Base-by-base conservation (phyloP, 2,113 vertebrate genomes). In the Antennarius striatus region DNA sequence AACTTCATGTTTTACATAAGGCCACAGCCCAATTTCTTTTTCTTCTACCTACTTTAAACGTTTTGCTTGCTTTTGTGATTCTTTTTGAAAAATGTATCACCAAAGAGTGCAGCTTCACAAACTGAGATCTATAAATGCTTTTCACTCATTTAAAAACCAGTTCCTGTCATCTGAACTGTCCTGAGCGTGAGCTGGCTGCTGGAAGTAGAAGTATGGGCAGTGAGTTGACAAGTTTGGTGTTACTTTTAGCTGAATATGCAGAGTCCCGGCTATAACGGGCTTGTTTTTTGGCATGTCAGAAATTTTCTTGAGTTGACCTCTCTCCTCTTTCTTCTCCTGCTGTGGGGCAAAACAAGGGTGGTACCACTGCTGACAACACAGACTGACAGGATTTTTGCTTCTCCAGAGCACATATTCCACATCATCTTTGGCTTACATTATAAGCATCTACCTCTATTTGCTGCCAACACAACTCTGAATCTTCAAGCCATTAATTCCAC, bases 251-350 rank as follows among this genome's bases (percentile, higher is more conserved):
- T 81, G 72, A 69, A 80, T 76, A 80, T 74, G 82, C 84, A 83
- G 57, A 79, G 72, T 73, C 58, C 11, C 48, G 67, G 63, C 52
- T 78, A 69, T 76, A 82, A 78, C 62, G 28, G 54, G 59, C 64
- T 73, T 64, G 59, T 81, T 88, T 88, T 75, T 68, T 73, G 62
- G 71, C 47, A 54, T 63, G 81, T 88, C 84, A 90, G 86, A 82
- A 59, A 50, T 87, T 88, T 86, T 78, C 65, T 72, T 50, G 61
- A 72, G 56, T 58, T 83, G 82, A 85, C 84, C 84, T 78, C 75
- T 75, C 68, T 72, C 66, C 61, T 71, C 63, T 72, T 61, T 80
- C 56, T 60, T 51, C 59, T 77, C 78, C 72, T 15, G 70, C 73
- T 68, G 77, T 73, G 75, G 73, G 80, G 61, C 79, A 84, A 43